Evolutionary conservation across 2,888 invertebrate species (phyloP), one percentile per base, ranked within the genome.

Genomic region (Macrophya annulata): DNA sequence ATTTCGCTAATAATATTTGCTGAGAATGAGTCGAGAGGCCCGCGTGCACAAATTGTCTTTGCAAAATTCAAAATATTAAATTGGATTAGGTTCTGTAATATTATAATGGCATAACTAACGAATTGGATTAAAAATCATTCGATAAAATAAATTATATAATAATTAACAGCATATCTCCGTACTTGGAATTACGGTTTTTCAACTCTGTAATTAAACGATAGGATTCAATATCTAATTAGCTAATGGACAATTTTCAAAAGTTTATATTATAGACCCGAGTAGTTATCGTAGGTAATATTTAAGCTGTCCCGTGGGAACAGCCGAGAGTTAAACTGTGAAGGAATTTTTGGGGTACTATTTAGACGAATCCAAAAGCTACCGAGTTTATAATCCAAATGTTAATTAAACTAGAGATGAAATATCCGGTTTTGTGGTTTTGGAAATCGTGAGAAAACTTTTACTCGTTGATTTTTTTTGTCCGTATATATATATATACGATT

Each of bases 331-430:
- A 37, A 43, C 71, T n/a, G 25, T 10, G 48, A 31, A 76, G 76
- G 76, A 25, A 76, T 76, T 76, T 48, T n/a, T 17, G 48, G 76
- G 31, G 40, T 71, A 71, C 9, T 37, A 71, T 40, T 71, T 71
- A 40, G 40, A n/a, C 25, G 25, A 76, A 76, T 76, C 76, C n/a
- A 55, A 55, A 1, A 31, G 31, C 25, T 76, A 21, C 72, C 45
- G 17, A 10, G 31, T n/a, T 76, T 17, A 72, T 76, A 48, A 76
- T 48, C 15, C 45, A 1, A 15, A 31, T 76, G 76, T 76, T 76
- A 76, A 76, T 76, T 76, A 76, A 76, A 76, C 76, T n/a, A 21
- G 76, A 15, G 76, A 43, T 8, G n/a, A 72, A 72, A 43, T 72
- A n/a, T 8, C 55, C 10, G 65, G 2, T 31, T 31, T 9, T 25